phyloP scores from a whole-genome alignment of 2,113 vertebrate genomes.

The Ctenomys sociabilis region DNA sequence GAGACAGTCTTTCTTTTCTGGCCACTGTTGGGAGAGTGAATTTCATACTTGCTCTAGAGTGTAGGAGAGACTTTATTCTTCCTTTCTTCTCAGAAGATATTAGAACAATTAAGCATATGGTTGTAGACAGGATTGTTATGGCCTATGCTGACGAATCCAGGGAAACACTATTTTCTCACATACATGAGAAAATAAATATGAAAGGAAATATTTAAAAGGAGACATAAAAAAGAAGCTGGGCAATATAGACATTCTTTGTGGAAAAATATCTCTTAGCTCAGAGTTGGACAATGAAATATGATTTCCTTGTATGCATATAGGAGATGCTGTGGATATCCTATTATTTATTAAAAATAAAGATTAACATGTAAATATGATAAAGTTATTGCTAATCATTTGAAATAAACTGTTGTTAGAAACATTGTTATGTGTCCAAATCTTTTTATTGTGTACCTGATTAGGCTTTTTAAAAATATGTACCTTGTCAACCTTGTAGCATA shows the following conservation, averaged over 20 bases:
- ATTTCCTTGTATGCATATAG: constrained; percentile 5
- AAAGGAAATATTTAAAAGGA: background rate
- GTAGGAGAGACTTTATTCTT: background rate
- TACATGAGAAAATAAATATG: background rate
- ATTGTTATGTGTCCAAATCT: background rate
- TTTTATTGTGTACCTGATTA: background rate
- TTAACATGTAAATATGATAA: constrained; percentile 30
- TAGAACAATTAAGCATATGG: background rate
- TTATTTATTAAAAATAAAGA: constrained; percentile 45
- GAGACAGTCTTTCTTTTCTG: background rate
- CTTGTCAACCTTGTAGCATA: background rate
- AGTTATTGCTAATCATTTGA: constrained; percentile 40
- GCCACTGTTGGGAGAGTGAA: background rate
- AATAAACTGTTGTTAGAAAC: background rate
- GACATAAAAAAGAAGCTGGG: background rate
- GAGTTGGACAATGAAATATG: background rate
- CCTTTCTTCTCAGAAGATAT: background rate
- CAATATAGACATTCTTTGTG: background rate
- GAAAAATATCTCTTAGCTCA: constrained; percentile 16
- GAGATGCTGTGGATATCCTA: background rate
- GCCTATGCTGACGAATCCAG: background rate
- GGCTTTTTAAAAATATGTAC: background rate
- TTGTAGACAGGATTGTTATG: background rate
- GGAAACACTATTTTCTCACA: background rate
- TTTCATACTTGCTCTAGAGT: background rate